Evolutionary conservation across 2,888 invertebrate species (phyloP), one percentile per base, ranked within the genome.

Genomic region (Hirtodrosophila alboralis): DNA sequence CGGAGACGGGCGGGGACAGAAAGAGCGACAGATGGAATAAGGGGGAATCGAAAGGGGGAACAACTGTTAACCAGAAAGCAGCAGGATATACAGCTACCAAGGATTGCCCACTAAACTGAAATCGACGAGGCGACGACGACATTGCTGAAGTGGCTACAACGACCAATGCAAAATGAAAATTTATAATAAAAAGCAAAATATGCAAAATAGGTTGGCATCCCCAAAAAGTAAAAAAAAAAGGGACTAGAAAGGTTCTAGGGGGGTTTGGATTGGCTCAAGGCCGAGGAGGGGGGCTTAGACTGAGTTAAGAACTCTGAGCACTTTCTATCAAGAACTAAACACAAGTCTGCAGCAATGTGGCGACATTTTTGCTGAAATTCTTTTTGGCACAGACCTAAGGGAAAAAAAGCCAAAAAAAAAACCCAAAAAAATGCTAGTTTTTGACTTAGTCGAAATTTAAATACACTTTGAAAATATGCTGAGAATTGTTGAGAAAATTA

Each of bases 141-240:
- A 6, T 5, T 18, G 23, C 49, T 72, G 84, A 80, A 84, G 84
- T 81, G 70, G 81, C 78, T 77, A 44, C 36, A 43, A 47, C 43
- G 36, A 6, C 40, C 62, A 59, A 57, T 49, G 70, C 75, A 73
- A 69, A 70, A 83, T 84, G 79, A 77, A 79, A 80, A 88, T 84
- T 84, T 83, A 84, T 84, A 84, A 80, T 85, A 79, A 79, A 78
- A 79, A 80, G 76, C 63, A 75, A 83, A 79, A 85, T 79, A 86
- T 86, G 79, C 86, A 86, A 80, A 85, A 76, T 66, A 72, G 65
- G 52, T 72, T 57, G 75, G 65, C 54, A 70, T 58, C 44, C 61
- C n/a, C n/a, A n/a, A n/a, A n/a, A n/a, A n/a, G n/a, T n/a, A n/a
- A n/a, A n/a, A n/a, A n/a, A n/a, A n/a, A 51, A 41, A 40, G 18